A percentile compares a stretch with the other conserved stretches of the same genome.
phyloP scores from a whole-genome alignment of 1,140 invertebrate genomes.

The Lepidurus couesii region DNA sequence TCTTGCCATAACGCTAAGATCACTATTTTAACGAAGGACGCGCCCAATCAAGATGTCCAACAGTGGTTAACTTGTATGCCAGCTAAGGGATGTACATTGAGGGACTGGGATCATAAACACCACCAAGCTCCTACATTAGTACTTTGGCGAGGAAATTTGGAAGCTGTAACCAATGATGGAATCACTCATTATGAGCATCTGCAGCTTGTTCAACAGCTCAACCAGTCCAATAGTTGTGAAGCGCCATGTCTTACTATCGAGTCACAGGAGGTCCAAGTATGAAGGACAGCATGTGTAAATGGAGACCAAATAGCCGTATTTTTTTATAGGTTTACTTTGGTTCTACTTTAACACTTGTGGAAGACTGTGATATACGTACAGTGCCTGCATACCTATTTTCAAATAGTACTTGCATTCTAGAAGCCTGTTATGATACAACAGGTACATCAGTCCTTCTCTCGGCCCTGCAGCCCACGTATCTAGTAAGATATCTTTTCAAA shows the following conservation, averaged over 20 bases:
- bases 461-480: not conserved
- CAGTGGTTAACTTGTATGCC: not conserved
- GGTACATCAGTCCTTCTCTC: not conserved
- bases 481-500: not conserved
- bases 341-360: not conserved
- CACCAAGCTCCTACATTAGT: not conserved
- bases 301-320: not conserved
- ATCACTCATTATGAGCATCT: not conserved
- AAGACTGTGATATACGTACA: constrained; percentile 5
- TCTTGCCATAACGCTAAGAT: not conserved
- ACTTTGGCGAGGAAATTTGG: not conserved
- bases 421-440: not conserved
- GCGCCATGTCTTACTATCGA: not conserved
- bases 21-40: not conserved
- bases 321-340: not conserved
- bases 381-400: not conserved
- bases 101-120: not conserved
- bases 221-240: not conserved
- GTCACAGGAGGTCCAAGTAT: not conserved
- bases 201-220: not conserved
- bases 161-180: not conserved
- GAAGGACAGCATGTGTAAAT: not conserved
- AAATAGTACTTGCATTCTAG: not conserved
- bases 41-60: not conserved
- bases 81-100: not conserved